Percentiles rank a stretch among this genome's conserved stretches.
phyloP scores from a whole-genome alignment of 2,113 vertebrate genomes.

The Haemorhous mexicanus region DNA sequence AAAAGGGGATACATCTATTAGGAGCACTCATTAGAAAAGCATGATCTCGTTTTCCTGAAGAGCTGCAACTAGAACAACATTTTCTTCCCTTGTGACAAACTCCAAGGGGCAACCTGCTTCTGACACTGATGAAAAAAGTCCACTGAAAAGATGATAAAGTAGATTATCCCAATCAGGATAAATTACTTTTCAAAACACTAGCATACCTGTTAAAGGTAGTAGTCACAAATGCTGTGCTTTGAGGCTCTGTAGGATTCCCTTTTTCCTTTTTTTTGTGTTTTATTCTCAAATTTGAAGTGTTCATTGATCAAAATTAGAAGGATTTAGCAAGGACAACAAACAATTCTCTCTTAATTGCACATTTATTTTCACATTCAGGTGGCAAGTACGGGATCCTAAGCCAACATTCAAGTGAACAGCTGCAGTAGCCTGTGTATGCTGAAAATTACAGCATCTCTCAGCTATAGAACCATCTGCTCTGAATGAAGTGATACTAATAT shows the following conservation, averaged over 20 bases:
- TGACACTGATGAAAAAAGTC: neutral
- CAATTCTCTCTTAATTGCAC: conserved; percentile 65
- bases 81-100: conserved; percentile 1
- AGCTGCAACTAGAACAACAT: neutral
- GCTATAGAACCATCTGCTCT: conserved; percentile 76
- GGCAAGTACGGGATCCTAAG: conserved; percentile 70
- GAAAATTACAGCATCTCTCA: conserved; percentile 70
- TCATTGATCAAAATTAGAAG: conserved; percentile 57
- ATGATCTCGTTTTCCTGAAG: neutral
- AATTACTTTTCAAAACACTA: neutral
- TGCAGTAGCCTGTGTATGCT: conserved; percentile 69
- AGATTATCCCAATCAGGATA: conserved; percentile 24
- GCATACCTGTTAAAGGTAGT: neutral
- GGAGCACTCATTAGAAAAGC: neutral
- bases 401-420: conserved; percentile 78
- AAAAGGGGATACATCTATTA: neutral
- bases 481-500: conserved; percentile 73
- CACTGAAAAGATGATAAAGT: neutral
- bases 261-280: too few species aligned
- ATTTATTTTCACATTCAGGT: conserved; percentile 74
- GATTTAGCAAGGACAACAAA: conserved; percentile 65
- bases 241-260: neutral
- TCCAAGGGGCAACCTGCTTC: neutral
- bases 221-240: neutral
- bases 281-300: neutral